Evolutionary conservation across 1,140 invertebrate species (phyloP).

Genomic region (Armadillidium nasatum): DNA sequence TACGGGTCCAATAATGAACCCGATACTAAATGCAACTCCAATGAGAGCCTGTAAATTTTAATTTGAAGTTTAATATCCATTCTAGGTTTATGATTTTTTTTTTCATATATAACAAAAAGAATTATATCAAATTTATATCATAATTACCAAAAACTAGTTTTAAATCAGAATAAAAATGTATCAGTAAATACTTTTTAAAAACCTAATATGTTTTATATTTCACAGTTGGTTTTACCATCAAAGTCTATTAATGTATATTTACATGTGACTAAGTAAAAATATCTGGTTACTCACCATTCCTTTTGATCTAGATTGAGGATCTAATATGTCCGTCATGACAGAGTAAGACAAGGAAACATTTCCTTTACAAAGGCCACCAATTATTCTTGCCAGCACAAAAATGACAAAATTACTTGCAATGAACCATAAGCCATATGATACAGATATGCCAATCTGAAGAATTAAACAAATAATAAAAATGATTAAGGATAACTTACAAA

Average conservation of each 20-base stretch:
- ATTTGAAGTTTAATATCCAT: too few relatives aligned
- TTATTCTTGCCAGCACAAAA: slow-evolving; percentile 86
- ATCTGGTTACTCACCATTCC: slow-evolving; percentile 64
- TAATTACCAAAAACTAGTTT: too few relatives aligned
- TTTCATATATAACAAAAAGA: too few relatives aligned
- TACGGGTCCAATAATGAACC: slow-evolving; percentile 91
- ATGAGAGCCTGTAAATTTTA: slow-evolving; percentile 63
- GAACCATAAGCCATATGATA: slow-evolving; percentile 85
- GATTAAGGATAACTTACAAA: neutral
- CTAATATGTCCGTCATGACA: slow-evolving; percentile 87
- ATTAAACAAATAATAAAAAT: slow-evolving; percentile 49
- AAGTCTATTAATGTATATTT: too few relatives aligned
- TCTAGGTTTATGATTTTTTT: too few relatives aligned
- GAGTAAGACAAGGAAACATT: slow-evolving; percentile 94
- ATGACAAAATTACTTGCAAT: slow-evolving; percentile 78
- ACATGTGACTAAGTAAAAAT: neutral
- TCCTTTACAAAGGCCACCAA: slow-evolving; percentile 93
- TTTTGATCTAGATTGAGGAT: slow-evolving; percentile 70
- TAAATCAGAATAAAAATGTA: too few relatives aligned
- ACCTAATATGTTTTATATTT: too few relatives aligned
- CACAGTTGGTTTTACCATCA: too few relatives aligned
- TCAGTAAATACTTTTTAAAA: too few relatives aligned
- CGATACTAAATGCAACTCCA: slow-evolving; percentile 94
- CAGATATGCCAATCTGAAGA: slow-evolving; percentile 66
- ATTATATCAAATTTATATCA: too few relatives aligned